Evolutionary conservation across 2,113 vertebrate genomes (phyloP).

Genomic region (Stomatorhinus ivindoensis): DNA sequence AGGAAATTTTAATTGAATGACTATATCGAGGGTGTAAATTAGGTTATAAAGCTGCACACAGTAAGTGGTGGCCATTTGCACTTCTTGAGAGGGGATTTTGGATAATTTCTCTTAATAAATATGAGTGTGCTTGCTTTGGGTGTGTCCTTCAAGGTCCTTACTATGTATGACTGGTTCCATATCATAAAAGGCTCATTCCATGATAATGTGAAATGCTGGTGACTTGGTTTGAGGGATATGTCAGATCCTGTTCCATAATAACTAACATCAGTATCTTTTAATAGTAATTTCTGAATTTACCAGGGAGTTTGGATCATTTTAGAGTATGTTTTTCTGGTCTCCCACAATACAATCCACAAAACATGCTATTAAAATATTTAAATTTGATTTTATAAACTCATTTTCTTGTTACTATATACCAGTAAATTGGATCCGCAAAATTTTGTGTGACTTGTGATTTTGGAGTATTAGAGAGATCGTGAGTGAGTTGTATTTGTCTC

Average conservation of each 20-base stretch:
- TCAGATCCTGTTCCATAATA: not conserved
- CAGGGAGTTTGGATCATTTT: not conserved
- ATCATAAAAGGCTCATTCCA: not conserved
- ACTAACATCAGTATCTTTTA: not conserved
- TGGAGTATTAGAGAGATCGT: not conserved
- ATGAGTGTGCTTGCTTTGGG: not conserved
- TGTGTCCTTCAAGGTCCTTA: not conserved
- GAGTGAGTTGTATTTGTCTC: not conserved
- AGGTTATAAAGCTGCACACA: not conserved
- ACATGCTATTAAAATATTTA: constrained; percentile 2
- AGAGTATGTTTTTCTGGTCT: not conserved
- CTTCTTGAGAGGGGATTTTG: not conserved
- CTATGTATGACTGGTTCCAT: not conserved
- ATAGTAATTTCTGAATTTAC: not conserved
- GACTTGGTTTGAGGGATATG: not conserved
- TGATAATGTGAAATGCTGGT: not conserved
- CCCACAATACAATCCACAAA: not conserved
- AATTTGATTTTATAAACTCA: not conserved
- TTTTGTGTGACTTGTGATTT: not conserved
- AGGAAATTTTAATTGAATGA: not conserved
- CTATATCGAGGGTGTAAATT: not conserved
- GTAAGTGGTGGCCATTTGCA: not conserved
- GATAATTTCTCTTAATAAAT: not conserved
- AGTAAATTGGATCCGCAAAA: not conserved
- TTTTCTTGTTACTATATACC: not conserved